Evolutionary conservation across 2,797 vertebrate species (phyloP), one percentile per base, ranked within the genome.

Genomic region (Danio jaintianensis): DNA sequence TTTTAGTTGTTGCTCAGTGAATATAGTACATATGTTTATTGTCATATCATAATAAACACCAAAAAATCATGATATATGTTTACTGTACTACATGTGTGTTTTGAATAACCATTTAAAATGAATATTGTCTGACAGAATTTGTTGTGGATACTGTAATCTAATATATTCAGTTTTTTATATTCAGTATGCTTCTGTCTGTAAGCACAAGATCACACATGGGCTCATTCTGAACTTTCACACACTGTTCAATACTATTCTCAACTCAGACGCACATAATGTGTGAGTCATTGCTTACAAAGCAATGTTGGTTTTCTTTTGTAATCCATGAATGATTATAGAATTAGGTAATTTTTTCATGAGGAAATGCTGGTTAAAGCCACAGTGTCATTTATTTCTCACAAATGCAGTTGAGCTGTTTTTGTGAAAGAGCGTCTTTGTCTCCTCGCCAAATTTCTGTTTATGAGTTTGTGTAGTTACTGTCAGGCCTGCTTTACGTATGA

Each of bases 371-470:
- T 64, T 8, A 7, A 18, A 10, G 7, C 18, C 38, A 55, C 2
- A 3, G 38, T 55, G 20, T 16, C 8, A 8, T 76, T 47, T 6
- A 47, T 15, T 66, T 43, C 5, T 29, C 8, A 29, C 50, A 56
- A 9, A 56, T 36, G 38, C 13, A 43, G 40, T 43, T 58, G 16
- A 47, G 11, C 8, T 48, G 45, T 36, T 29, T n/a, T 29, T 48
- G 10, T 48, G 38, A 66, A 76, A 66, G 5, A 55, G 6, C 43
- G 36, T 55, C 40, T 64, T n/a, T 43, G 48, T 55, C 1, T 64
- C 43, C 52, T 64, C 64, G 74, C 40, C 74, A 77, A 47, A 67
- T 47, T 18, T 67, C 48, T 47, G 75, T 76, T 76, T 58, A 77
- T 38, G 52, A 40, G 64, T 67, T 66, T 66, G 38, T 20, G 10